phyloP scores from a whole-genome alignment of 2,888 invertebrate species.

The Hedychridium roseum region DNA sequence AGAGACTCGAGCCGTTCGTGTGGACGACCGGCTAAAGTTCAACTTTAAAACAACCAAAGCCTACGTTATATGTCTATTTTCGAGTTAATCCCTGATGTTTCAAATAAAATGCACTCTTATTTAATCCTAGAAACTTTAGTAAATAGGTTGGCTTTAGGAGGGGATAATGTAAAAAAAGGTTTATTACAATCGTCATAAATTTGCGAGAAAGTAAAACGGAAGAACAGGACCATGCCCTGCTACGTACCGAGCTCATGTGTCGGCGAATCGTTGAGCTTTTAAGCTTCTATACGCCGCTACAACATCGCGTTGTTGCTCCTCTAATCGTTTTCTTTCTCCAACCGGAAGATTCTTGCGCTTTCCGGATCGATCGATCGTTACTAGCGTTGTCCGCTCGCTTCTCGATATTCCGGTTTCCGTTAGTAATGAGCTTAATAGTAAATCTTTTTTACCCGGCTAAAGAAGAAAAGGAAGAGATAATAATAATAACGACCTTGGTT shows the following conservation, averaged over 20 bases:
- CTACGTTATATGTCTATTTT: constrained; percentile 30
- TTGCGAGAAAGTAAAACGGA: constrained; percentile 7
- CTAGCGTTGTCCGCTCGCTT: constrained; percentile 8
- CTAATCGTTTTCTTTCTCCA: constrained; percentile 69
- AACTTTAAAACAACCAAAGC: constrained; percentile 5
- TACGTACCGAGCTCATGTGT: too few species aligned
- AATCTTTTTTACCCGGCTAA: constrained; percentile 73
- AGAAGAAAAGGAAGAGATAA: constrained; percentile 13
- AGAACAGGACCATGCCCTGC: constrained; percentile 28
- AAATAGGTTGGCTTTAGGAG: neutral
- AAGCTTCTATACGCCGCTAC: constrained; percentile 70
- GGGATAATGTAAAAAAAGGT: constrained; percentile 3
- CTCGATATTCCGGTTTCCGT: constrained; percentile 20
- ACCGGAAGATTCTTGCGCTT: constrained; percentile 71
- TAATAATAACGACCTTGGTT: constrained; percentile 1
- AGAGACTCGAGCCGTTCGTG: constrained; percentile 86
- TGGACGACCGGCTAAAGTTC: constrained; percentile 77
- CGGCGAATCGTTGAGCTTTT: constrained; percentile 55
- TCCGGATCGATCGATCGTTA: constrained; percentile 65
- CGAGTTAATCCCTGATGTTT: constrained; percentile 26
- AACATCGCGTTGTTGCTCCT: constrained; percentile 68
- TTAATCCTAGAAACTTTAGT: constrained; percentile 16
- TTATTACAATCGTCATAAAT: constrained; percentile 16
- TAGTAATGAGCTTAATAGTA: constrained; percentile 70
- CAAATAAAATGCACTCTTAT: too few species aligned